Percentiles rank a stretch among this genome's conserved stretches.
These are phyloP conservation scores for Perizoma affinitatum DNA, from an alignment of 2,888 invertebrate species.

Conservation along the genomic window DNA sequence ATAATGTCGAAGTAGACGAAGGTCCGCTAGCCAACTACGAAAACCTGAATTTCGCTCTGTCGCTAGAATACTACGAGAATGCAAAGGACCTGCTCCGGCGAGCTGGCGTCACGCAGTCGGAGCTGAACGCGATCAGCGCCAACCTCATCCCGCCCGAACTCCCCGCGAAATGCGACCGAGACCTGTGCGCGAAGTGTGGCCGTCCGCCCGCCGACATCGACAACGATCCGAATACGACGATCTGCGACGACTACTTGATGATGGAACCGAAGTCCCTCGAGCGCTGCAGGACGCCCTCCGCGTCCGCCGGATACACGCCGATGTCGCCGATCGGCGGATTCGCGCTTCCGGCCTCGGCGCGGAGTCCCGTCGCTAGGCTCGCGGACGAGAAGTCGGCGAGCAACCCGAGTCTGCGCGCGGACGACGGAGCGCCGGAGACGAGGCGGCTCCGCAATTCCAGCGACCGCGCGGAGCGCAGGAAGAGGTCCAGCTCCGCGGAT, in stretches of 20 bases:
- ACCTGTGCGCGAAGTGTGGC: conserved; percentile 86
- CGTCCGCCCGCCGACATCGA: conserved; percentile 63
- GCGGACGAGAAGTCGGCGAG: conserved; percentile 86
- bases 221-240: conserved; percentile 28
- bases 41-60: conserved; percentile 90
- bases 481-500: conserved; percentile 90
- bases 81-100: conserved; percentile 87
- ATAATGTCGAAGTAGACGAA: conserved; percentile 61
- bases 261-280: conserved; percentile 85
- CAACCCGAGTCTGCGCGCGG: conserved; percentile 86
- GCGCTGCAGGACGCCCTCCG: conserved; percentile 48
- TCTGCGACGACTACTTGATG: conserved; percentile 86
- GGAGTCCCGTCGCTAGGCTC: conserved; percentile 56
- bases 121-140: conserved; percentile 71
- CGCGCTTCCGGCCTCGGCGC: conserved; percentile 65
- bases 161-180: conserved; percentile 44
- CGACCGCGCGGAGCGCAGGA: conserved; percentile 63
- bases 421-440: conserved; percentile 41
- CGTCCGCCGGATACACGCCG: conserved; percentile 85
- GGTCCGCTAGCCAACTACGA: conserved; percentile 86
- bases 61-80: conserved; percentile 91
- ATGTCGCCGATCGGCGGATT: conserved; percentile 87
- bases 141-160: conserved; percentile 59
- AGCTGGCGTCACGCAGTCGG: conserved; percentile 82
- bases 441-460: conserved; percentile 27